Base-by-base conservation (phyloP, 1,140 invertebrate genomes). In the Drosophila paulistorum region DNA sequence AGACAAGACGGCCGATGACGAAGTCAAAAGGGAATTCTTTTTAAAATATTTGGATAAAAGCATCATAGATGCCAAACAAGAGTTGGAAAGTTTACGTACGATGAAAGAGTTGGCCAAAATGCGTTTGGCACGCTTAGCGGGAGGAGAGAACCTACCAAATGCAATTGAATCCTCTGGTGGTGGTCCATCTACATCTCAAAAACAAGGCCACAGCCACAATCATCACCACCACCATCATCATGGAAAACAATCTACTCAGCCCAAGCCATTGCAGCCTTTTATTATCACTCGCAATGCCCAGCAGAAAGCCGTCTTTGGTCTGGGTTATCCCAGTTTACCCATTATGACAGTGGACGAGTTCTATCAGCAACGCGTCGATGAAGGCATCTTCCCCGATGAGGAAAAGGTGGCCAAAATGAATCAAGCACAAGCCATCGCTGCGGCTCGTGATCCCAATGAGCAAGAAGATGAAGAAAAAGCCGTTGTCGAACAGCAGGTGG, bases 321-420 rank as follows among this genome's bases (percentile, higher is more conserved):
- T 96, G 42, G 99, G 98, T 0, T 99, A 99, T 94, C 98, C 98
- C 0, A 96, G 97, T 89, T 91, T 99, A 65, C 98, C 98, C 0
- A 95, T 97, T 1, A 94, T 98, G 93, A 98, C 97, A 0, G 96
- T 99, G 0, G 96, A 99, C 86, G 98, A 99, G 92, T 99, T 99
- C 93, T 99, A 98, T 92, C 95, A 98, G 57, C 94, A 98, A 92
- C 94, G 97, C 78, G 94, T 97, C 0, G 93, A 94, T 65, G 96
- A 97, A 58, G 97, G 97, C 87, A 94, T 95, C 94, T 97, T 93
- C 59, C 92, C 92, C 5, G 81, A 92, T 75, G 92, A 91, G 17
- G 80, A 77, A 59, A 90, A 89, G 71, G 86, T 71, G 65, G 81
- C 86, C 9, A 78, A 74, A 65, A 91, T 91, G 30, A 77, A 92